phyloP scores from a whole-genome alignment of 2,888 invertebrate genomes.

The Eristalis intricaria region DNA sequence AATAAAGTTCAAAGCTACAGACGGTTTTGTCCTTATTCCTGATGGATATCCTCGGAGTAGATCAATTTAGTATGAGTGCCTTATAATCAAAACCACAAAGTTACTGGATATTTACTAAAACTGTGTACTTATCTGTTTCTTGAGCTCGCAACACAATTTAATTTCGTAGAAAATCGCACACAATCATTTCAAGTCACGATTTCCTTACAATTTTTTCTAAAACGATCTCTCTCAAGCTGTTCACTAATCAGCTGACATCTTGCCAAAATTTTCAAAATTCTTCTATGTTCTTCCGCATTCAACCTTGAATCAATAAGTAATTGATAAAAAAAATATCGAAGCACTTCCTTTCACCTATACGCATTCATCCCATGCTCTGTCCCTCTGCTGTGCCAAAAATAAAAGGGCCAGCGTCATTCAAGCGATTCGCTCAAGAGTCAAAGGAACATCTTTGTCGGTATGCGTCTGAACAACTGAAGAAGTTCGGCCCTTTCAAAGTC shows the following conservation, averaged over 20 bases:
- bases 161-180: too few relatives aligned
- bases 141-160: too few relatives aligned
- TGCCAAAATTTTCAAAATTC: conserved; percentile 2
- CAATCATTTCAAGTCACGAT: too few relatives aligned
- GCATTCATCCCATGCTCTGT: background rate
- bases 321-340: conserved; percentile 39
- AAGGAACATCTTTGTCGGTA: conserved; percentile 65
- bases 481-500: conserved; percentile 52
- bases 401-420: conserved; percentile 36
- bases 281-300: conserved; percentile 21
- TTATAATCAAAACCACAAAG: too few relatives aligned
- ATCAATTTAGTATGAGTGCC: too few relatives aligned
- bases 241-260: background rate
- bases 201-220: background rate
- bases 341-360: conserved; percentile 47
- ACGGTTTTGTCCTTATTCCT: too few relatives aligned
- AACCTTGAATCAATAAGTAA: conserved; percentile 59
- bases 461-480: conserved; percentile 28
- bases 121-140: too few relatives aligned
- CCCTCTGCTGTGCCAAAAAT: conserved; percentile 21
- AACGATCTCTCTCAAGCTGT: background rate
- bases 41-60: too few relatives aligned
- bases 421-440: conserved; percentile 49
- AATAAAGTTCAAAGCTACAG: too few relatives aligned
- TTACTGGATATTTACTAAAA: too few relatives aligned